Evolutionary conservation across 2,113 vertebrate species (phyloP).

Genomic region (Muntiacus reevesi): DNA sequence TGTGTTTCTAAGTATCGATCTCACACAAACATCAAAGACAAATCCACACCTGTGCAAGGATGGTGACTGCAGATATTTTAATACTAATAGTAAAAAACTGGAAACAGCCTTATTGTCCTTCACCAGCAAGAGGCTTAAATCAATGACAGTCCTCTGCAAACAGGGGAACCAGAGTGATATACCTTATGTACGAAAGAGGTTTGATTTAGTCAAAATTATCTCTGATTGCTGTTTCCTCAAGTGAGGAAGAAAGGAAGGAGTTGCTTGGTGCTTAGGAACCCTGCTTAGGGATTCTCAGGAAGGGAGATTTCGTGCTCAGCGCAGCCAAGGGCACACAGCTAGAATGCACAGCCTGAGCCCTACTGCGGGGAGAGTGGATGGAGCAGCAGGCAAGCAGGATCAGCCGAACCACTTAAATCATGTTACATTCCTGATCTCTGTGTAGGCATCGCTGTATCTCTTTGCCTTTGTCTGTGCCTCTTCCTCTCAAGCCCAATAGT

Average conservation of each 20-base stretch:
- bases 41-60: background rate
- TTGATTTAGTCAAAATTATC: background rate
- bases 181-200: background rate
- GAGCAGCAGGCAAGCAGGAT: rapidly evolving
- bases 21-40: background rate
- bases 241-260: background rate
- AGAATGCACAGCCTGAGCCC: rapidly evolving
- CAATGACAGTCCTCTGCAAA: background rate
- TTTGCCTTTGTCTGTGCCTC: background rate
- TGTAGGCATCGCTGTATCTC: too few relatives aligned
- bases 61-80: background rate
- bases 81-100: background rate
- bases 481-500: background rate
- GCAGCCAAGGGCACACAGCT: too few relatives aligned
- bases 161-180: rapidly evolving
- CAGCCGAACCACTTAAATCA: rapidly evolving
- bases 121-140: background rate
- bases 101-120: background rate
- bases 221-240: background rate
- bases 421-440: background rate
- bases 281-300: background rate
- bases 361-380: rapidly evolving
- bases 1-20: background rate
- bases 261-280: background rate
- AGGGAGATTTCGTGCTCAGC: rapidly evolving